Evolutionary conservation across 2,797 vertebrate species (phyloP).

Genomic region (Chanos chanos): DNA sequence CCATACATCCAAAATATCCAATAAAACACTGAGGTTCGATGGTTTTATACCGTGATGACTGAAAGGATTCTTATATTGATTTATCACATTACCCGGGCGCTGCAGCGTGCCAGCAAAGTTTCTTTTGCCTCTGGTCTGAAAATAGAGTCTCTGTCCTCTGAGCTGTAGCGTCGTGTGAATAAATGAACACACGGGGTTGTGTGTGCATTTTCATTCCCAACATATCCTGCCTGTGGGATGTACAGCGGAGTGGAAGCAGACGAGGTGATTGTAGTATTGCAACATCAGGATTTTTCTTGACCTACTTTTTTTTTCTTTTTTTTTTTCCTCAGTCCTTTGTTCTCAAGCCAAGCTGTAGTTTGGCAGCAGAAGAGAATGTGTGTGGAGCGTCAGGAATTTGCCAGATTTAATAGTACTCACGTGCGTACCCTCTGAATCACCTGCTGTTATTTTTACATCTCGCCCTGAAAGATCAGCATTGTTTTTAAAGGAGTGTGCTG

Average conservation of each 20-base stretch:
- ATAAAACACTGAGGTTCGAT: too few relatives aligned
- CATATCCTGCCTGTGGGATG: background rate
- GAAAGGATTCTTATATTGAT: too few relatives aligned
- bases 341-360: slow-evolving; percentile 29
- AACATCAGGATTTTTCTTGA: slow-evolving; percentile 35
- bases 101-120: too few relatives aligned
- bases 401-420: slow-evolving; percentile 12
- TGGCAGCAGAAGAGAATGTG: slow-evolving; percentile 13
- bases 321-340: slow-evolving; percentile 20
- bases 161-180: too few relatives aligned
- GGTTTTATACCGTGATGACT: too few relatives aligned
- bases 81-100: too few relatives aligned
- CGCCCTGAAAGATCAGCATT: background rate
- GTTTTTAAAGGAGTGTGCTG: too few relatives aligned
- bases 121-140: too few relatives aligned
- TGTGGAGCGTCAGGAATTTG: slow-evolving; percentile 1
- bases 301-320: slow-evolving; percentile 26
- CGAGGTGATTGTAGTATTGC: slow-evolving; percentile 7
- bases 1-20: too few relatives aligned
- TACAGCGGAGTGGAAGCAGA: slow-evolving; percentile 10
- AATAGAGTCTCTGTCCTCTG: too few relatives aligned
- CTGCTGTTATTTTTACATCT: background rate
- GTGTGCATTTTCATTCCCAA: background rate
- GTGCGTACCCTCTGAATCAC: slow-evolving; percentile 6
- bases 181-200: too few relatives aligned